Conservation (phyloP, 2,113 vertebrate genomes). For the human (Homo sapiens) region GRCh38 chr1:173985501-173986000, state of each 20-base stretch:
- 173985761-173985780: neutral
- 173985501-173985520: neutral
- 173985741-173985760: neutral
- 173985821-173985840: neutral
- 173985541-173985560: neutral
- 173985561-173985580: neutral
- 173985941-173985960: neutral
- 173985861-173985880: neutral
- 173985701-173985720: neutral
- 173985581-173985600: neutral
- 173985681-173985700: neutral
- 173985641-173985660: neutral
- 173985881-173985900: neutral
- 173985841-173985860: neutral
- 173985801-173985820: neutral
- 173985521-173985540: neutral
- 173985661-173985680: neutral
- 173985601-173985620: neutral
- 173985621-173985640: no score
- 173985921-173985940: neutral
- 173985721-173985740: neutral
- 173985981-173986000: neutral
- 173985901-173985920: neutral
- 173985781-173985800: neutral
- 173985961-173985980: neutral